A percentile compares a stretch with the other conserved stretches of the same genome.
These are phyloP conservation scores for Tetraodon nigroviridis DNA, from an alignment of 2,113 vertebrate genomes.

Conservation along the genomic window DNA sequence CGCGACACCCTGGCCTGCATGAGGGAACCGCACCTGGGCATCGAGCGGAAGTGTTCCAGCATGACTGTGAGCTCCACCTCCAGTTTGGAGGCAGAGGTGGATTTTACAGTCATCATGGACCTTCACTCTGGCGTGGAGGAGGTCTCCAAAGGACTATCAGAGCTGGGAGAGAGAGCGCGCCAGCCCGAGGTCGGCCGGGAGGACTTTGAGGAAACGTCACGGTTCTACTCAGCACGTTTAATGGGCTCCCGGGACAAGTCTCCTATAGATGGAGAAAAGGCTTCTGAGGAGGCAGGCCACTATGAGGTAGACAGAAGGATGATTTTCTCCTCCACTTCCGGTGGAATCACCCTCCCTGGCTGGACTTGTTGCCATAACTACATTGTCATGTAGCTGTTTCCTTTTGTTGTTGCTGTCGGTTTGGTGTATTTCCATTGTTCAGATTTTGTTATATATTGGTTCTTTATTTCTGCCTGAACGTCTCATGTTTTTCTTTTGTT, in stretches of 20 bases:
- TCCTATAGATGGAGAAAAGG: slow-evolving; percentile 62
- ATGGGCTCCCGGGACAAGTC: slow-evolving; percentile 68
- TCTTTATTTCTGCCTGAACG: slow-evolving; percentile 14
- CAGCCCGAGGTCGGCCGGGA: slow-evolving; percentile 83
- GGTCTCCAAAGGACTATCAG: slow-evolving; percentile 78
- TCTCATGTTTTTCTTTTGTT: slow-evolving; percentile 12
- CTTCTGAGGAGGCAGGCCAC: slow-evolving; percentile 53
- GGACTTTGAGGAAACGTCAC: slow-evolving; percentile 73
- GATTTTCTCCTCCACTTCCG: slow-evolving; percentile 13
- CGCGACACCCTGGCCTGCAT: slow-evolving; percentile 78
- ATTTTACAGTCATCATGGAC: slow-evolving; percentile 89
- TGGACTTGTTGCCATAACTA: slow-evolving; percentile 20
- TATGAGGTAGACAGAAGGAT: slow-evolving; percentile 65
- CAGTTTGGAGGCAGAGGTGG: slow-evolving; percentile 91
- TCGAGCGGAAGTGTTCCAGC: slow-evolving; percentile 94
- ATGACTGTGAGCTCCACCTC: slow-evolving; percentile 96
- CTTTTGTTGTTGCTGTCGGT: not conserved
- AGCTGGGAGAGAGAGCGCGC: slow-evolving; percentile 73
- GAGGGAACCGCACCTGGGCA: slow-evolving; percentile 88
- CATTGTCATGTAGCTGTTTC: not conserved
- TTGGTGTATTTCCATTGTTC: slow-evolving; percentile 11
- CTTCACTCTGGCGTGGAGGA: slow-evolving; percentile 85
- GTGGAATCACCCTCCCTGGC: slow-evolving; percentile 37
- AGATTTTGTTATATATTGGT: slow-evolving; percentile 4
- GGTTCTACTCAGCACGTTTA: slow-evolving; percentile 67